Evolutionary conservation across 1,140 invertebrate genomes (phyloP), one percentile per base, ranked within the genome.

Genomic region (Tetragnatha versicolor): DNA sequence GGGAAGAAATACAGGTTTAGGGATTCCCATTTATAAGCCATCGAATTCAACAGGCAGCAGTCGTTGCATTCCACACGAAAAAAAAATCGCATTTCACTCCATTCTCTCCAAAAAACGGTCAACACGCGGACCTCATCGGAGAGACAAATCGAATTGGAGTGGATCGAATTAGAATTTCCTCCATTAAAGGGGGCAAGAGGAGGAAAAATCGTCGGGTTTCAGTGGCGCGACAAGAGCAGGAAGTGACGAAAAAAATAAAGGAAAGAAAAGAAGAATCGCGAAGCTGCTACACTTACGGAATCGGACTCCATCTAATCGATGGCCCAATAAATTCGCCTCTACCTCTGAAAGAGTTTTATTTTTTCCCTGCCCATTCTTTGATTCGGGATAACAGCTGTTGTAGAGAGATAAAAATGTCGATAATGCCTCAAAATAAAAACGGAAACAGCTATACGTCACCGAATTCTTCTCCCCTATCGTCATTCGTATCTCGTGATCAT

Each of bases 251-350:
- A 58, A 33, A 27, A 31, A 58, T 58, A 42, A 42, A 42, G 20
- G 2, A n/a, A 22, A 20, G 20, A 51, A 20, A 39, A 22, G n/a
- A n/a, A n/a, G 29, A 60, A 31, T 27, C 17, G 33, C 37, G 27
- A 22, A 27, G 33, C 37, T 22, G 33, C 25, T 39, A 63, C 42
- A 63, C 60, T 63, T 63, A 63, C 60, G 35, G 33, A 39, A 63
- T 63, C 60, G 60, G 37, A 39, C 33, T 63, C 60, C 60, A 63
- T 63, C 42, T 37, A 31, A 63, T 63, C 60, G 60, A 63, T 63
- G 37, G 33, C 35, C 14, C 29, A 37, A 63, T 63, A 63, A 63
- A 63, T 63, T 63, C 42, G 37, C 60, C 42, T 42, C 60, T 37
- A 39, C 60, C 60, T 39, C 42, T 63, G 25, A 63, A 25, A 25